These are phyloP conservation scores for Phrynosoma blainvillii DNA, from an alignment of 2,113 vertebrate species.

Conservation along the genomic window DNA sequence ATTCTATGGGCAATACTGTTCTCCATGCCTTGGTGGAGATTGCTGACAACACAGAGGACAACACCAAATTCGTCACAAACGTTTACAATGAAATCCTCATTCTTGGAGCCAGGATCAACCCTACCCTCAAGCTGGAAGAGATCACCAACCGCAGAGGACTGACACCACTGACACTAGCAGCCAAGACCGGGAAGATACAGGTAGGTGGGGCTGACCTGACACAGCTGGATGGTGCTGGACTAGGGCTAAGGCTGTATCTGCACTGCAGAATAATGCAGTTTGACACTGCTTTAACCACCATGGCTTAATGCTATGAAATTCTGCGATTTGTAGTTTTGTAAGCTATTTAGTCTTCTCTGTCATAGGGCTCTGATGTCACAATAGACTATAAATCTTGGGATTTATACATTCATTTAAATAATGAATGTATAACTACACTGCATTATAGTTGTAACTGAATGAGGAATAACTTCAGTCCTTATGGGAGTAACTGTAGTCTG, in stretches of 20 bases:
- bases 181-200: conserved; percentile 90
- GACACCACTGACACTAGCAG: conserved; percentile 89
- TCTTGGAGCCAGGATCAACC: conserved; percentile 79
- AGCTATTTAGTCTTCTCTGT: too few relatives aligned
- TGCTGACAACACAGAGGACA: conserved; percentile 86
- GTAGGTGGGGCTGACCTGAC: conserved; percentile 60
- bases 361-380: too few relatives aligned
- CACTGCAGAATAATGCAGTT: too few relatives aligned
- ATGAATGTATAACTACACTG: too few relatives aligned
- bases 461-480: too few relatives aligned
- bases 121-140: conserved; percentile 86
- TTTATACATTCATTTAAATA: too few relatives aligned
- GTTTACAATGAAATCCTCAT: conserved; percentile 92
- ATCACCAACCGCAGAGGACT: conserved; percentile 85
- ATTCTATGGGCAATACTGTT: conserved; percentile 91
- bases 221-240: not conserved
- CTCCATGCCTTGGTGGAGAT: conserved; percentile 91
- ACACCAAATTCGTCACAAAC: conserved; percentile 89
- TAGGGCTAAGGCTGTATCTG: too few relatives aligned
- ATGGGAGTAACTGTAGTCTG: too few relatives aligned
- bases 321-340: too few relatives aligned
- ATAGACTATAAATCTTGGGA: not conserved
- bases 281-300: too few relatives aligned
- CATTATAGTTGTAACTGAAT: too few relatives aligned
- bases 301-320: too few relatives aligned